Conservation (phyloP, 2,888 invertebrate species). For the Dimorphilus gyrociliatus region DNA sequence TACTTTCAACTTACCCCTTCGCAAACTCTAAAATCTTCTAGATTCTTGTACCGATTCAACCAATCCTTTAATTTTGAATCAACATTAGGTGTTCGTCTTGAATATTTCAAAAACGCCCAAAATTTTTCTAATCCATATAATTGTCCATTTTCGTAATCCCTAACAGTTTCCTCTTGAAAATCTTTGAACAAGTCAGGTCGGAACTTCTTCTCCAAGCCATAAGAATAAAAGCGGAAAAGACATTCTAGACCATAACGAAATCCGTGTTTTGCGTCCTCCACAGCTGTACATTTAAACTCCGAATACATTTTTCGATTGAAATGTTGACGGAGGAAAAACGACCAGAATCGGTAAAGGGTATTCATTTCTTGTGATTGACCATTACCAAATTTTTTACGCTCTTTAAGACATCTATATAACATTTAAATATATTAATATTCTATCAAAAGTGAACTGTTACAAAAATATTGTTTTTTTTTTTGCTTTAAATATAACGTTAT, state of each 20-base stretch:
- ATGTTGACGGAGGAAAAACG: conserved; percentile 92
- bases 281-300: conserved; percentile 77
- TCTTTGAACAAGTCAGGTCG: conserved; percentile 83
- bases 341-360: conserved; percentile 97
- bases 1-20: no score
- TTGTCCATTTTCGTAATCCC: conserved; percentile 80
- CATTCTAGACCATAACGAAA: conserved; percentile 51
- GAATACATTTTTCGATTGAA: conserved; percentile 96
- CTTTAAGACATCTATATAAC: conserved; percentile 45
- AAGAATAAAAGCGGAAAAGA: conserved; percentile 86
- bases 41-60: conserved; percentile 38
- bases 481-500: not conserved
- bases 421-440: no score
- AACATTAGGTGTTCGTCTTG: conserved; percentile 29
- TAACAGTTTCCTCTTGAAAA: conserved; percentile 79
- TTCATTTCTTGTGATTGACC: conserved; percentile 98
- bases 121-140: conserved; percentile 96
- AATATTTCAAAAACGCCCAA: conserved; percentile 96
- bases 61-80: conserved; percentile 34
- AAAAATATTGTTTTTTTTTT: no score
- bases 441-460: no score
- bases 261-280: conserved; percentile 76
- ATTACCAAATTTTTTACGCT: conserved; percentile 75
- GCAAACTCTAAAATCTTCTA: conserved; percentile 39
- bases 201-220: conserved; percentile 90